Evolutionary conservation across 2,113 vertebrate genomes (phyloP).

Genomic region (Microtus pennsylvanicus): DNA sequence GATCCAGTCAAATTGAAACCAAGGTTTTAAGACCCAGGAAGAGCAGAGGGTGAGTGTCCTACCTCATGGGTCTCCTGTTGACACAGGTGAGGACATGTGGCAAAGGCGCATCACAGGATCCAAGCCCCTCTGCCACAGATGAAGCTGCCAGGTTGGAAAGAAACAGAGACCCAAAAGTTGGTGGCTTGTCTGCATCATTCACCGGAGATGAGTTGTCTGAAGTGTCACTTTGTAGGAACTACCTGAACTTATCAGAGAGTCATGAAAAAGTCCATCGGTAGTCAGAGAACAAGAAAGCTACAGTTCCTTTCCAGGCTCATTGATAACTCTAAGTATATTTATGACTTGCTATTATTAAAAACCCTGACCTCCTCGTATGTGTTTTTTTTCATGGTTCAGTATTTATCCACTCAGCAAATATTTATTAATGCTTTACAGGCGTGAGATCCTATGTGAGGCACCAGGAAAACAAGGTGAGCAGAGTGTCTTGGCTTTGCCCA

Average conservation of each 20-base stretch:
- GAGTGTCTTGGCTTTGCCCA: neutral
- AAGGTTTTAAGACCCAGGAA: neutral
- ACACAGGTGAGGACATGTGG: rapidly evolving
- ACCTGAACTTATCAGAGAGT: neutral
- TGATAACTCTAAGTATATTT: neutral
- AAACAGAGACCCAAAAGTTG: neutral
- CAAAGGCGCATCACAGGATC: neutral
- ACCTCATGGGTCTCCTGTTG: too few relatives aligned
- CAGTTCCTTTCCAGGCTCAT: neutral
- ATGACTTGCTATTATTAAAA: neutral
- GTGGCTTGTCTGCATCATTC: neutral
- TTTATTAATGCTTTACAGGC: conserved; percentile 68
- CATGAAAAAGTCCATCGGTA: neutral
- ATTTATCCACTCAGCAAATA: conserved; percentile 76
- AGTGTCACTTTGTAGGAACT: neutral
- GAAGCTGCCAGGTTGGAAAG: neutral
- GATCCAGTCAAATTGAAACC: neutral
- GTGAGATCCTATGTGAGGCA: conserved; percentile 21
- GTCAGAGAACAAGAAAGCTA: neutral
- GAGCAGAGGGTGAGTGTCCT: neutral
- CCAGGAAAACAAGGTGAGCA: conserved; percentile 44
- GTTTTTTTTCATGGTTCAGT: conserved; percentile 35
- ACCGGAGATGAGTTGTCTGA: neutral
- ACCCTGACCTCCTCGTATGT: neutral
- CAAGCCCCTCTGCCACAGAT: neutral